A percentile compares a stretch with the other conserved stretches of the same genome.
Evolutionary conservation across 2,113 vertebrate genomes (phyloP).

Genomic region (Hucho hucho): DNA sequence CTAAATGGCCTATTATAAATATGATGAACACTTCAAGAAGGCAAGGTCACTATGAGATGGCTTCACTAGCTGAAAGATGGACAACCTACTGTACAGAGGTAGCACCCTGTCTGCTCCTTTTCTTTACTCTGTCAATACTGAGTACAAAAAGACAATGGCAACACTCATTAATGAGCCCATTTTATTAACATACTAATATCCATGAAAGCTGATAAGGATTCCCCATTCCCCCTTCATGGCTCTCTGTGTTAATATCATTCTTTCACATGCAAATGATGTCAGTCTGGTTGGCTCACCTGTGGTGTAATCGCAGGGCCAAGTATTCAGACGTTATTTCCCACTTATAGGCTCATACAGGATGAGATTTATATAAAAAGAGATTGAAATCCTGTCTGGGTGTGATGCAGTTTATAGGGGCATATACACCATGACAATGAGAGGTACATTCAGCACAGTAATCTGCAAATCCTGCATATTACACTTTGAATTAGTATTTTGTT

Average conservation of each 20-base stretch:
- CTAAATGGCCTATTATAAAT: no score
- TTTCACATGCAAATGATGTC: neutral
- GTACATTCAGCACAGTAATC: neutral
- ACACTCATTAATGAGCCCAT: neutral
- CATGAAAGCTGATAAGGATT: neutral
- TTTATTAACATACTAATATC: conserved; percentile 5
- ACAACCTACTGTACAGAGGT: neutral
- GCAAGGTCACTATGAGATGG: neutral
- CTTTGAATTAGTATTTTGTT: neutral
- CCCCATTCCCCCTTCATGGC: neutral
- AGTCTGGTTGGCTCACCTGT: neutral
- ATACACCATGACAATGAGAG: neutral
- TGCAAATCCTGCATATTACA: neutral
- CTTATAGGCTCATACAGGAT: neutral
- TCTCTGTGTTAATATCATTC: neutral
- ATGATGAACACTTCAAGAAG: neutral
- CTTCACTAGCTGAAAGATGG: neutral
- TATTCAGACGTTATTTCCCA: neutral
- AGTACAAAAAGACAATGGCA: neutral
- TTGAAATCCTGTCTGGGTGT: neutral
- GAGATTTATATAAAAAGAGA: neutral
- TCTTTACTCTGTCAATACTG: neutral
- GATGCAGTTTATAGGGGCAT: neutral
- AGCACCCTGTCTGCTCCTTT: neutral
- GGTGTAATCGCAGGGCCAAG: neutral